phyloP scores from a whole-genome alignment of 1,140 invertebrate genomes.

The Microplitis demolitor region DNA sequence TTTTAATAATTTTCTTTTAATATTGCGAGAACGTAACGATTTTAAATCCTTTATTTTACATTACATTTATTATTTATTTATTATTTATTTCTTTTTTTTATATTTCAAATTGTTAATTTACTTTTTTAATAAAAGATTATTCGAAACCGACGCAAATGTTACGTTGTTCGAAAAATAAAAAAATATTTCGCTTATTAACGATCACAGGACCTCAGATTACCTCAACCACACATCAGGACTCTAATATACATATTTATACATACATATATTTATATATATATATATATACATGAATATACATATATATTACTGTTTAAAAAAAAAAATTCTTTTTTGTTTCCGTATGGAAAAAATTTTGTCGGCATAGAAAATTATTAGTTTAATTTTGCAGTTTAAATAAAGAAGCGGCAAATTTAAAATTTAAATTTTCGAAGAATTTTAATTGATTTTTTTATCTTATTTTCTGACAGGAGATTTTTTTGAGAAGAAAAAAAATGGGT shows the following conservation, averaged over 20 bases:
- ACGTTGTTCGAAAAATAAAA: conserved; percentile 57
- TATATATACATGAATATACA: neutral
- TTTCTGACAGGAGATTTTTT: no score
- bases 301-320: neutral
- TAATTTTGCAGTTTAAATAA: no score
- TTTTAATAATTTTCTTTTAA: conserved; percentile 46
- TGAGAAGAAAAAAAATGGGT: no score
- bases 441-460: no score
- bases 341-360: no score
- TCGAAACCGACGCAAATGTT: conserved; percentile 56
- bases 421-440: no score
- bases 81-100: conserved; percentile 30
- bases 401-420: no score
- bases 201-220: conserved; percentile 64
- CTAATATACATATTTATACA: conserved; percentile 35
- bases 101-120: conserved; percentile 54
- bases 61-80: neutral
- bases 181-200: conserved; percentile 64
- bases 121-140: conserved; percentile 27
- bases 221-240: conserved; percentile 53
- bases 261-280: neutral
- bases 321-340: no score
- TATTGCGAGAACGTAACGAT: conserved; percentile 64
- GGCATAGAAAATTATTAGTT: no score
- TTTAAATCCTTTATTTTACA: neutral